Evolutionary conservation across 2,888 invertebrate species (phyloP).

Genomic region (Labia minor): DNA sequence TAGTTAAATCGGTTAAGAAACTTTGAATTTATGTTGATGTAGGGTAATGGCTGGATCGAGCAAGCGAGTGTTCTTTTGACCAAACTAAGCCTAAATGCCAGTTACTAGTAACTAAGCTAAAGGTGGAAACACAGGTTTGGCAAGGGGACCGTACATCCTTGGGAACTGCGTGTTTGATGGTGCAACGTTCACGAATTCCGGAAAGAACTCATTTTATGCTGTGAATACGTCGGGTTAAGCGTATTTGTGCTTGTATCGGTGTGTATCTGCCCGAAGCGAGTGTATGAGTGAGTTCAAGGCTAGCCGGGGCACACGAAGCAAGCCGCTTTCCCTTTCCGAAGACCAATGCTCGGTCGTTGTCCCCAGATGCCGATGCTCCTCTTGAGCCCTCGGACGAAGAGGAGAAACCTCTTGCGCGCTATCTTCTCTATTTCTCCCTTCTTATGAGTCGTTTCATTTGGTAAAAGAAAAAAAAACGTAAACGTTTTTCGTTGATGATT

Average conservation of each 20-base stretch:
- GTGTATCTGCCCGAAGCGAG: neutral
- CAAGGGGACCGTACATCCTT: neutral
- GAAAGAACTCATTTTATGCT: neutral
- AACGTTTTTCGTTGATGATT: too few relatives aligned
- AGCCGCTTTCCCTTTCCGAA: slow-evolving; percentile 4
- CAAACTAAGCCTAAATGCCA: too few relatives aligned
- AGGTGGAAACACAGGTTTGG: slow-evolving; percentile 13
- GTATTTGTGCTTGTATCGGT: neutral
- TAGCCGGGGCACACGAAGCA: neutral
- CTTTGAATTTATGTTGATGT: neutral
- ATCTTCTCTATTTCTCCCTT: too few relatives aligned
- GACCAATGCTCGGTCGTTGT: neutral
- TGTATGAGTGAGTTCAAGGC: neutral
- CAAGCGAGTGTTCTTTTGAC: too few relatives aligned
- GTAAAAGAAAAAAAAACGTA: too few relatives aligned
- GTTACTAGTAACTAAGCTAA: neutral
- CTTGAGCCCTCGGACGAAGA: neutral
- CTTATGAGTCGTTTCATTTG: too few relatives aligned
- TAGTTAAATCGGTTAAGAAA: too few relatives aligned
- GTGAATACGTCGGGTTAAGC: neutral
- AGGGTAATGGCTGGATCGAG: neutral
- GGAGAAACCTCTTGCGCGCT: too few relatives aligned
- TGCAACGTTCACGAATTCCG: neutral
- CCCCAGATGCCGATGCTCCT: neutral
- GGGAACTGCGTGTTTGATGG: neutral